phyloP scores from a whole-genome alignment of 2,113 vertebrate species.

The Brienomyrus brachyistius region DNA sequence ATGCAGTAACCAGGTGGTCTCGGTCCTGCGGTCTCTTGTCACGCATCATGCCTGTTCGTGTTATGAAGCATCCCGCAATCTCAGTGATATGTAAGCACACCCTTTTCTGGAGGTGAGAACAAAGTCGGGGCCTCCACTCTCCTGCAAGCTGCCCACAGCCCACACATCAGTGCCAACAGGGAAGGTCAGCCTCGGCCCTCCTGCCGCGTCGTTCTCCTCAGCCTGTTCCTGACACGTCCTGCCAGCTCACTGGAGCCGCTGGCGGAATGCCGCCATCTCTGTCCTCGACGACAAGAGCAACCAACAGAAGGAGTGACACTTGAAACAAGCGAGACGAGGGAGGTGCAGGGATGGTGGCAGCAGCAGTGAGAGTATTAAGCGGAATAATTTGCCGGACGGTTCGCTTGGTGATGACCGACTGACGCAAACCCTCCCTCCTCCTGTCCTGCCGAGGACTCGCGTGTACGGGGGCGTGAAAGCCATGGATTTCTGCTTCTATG shows the following conservation, averaged over 20 bases:
- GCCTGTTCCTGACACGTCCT: background rate
- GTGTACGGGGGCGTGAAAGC: background rate
- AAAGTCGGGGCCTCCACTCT: background rate
- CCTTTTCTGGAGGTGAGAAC: background rate
- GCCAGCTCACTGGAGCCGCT: background rate
- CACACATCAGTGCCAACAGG: background rate
- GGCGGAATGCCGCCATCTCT: background rate
- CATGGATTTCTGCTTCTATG: background rate
- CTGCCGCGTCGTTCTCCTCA: background rate
- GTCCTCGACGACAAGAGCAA: background rate
- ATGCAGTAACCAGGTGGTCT: background rate
- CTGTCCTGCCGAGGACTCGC: background rate
- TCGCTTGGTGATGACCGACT: background rate
- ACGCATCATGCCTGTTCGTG: too few relatives aligned
- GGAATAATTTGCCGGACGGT: conserved; percentile 31
- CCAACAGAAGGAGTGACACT: background rate
- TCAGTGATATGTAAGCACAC: background rate
- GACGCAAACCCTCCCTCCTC: background rate
- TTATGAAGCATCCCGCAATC: background rate
- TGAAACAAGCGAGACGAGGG: background rate
- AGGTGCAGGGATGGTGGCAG: background rate
- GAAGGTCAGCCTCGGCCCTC: background rate
- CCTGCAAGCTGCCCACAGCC: background rate
- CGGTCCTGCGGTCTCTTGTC: background rate
- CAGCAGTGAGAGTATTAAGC: conserved; percentile 26